Evolutionary conservation across 2,888 invertebrate species (phyloP).

Genomic region (Oxyteleia sp.): DNA sequence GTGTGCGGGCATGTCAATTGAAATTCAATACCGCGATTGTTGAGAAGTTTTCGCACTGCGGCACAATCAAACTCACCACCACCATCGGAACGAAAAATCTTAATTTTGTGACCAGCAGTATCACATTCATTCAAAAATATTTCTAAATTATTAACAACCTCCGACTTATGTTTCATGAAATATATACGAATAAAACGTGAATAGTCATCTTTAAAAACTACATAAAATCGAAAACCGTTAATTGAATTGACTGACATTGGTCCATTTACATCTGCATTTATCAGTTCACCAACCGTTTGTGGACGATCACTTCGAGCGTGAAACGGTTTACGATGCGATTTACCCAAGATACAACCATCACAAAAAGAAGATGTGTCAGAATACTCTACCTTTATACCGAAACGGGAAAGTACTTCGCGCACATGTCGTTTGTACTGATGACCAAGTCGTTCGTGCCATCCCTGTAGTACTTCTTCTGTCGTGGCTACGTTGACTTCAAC

Average conservation of each 20-base stretch:
- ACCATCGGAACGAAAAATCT: constrained; percentile 74
- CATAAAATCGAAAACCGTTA: constrained; percentile 73
- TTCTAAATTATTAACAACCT: constrained; percentile 63
- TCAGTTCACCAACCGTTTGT: constrained; percentile 69
- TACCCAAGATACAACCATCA: constrained; percentile 60
- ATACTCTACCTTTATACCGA: constrained; percentile 7
- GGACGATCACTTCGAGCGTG: constrained; percentile 62
- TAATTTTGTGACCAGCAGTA: constrained; percentile 72
- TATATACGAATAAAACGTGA: constrained; percentile 72
- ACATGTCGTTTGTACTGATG: constrained; percentile 77
- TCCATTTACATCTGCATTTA: constrained; percentile 75
- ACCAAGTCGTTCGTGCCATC: too few species aligned
- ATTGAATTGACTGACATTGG: constrained; percentile 73
- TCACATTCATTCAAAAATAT: constrained; percentile 75
- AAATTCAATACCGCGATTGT: constrained; percentile 42
- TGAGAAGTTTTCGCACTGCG: constrained; percentile 13
- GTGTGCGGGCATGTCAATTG: constrained; percentile 47
- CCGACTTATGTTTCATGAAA: constrained; percentile 73
- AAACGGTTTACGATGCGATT: constrained; percentile 66
- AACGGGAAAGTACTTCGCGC: constrained; percentile 33
- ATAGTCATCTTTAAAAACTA: constrained; percentile 74
- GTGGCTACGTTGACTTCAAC: constrained; percentile 66
- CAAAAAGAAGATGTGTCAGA: constrained; percentile 43
- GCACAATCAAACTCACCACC: constrained; percentile 69
- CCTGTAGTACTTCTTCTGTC: constrained; percentile 71